Evolutionary conservation across 2,113 vertebrate genomes (phyloP).

Genomic region (Conger conger): DNA sequence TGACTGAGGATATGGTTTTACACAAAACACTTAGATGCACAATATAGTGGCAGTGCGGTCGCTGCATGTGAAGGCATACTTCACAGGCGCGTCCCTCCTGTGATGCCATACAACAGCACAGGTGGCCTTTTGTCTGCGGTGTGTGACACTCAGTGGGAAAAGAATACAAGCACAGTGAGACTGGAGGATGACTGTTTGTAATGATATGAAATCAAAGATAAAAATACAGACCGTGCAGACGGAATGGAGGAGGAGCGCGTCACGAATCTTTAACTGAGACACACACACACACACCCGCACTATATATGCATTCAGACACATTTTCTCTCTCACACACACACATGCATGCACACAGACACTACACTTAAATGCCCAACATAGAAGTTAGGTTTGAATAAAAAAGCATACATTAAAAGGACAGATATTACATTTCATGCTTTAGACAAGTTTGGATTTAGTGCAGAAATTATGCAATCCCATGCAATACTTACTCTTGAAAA

Average conservation of each 20-base stretch:
- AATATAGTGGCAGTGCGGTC: neutral
- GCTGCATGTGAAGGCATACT: neutral
- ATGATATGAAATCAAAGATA: conserved; percentile 14
- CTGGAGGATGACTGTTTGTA: neutral
- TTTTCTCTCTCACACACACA: conserved; percentile 4
- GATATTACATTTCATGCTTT: no score
- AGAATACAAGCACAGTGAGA: conserved; percentile 19
- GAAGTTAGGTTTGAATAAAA: no score
- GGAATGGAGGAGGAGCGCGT: conserved; percentile 37
- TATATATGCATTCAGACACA: neutral
- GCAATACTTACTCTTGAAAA: neutral
- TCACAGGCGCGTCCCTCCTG: neutral
- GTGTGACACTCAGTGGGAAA: neutral
- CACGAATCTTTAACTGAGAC: conserved; percentile 20
- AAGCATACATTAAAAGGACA: no score
- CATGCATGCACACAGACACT: neutral
- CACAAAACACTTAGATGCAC: neutral
- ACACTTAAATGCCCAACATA: no score
- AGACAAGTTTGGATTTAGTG: neutral
- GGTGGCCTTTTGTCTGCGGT: neutral
- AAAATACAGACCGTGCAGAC: conserved; percentile 34
- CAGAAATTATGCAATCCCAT: neutral
- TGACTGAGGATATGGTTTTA: neutral
- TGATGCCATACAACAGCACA: neutral
- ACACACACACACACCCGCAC: conserved; percentile 12